Evolutionary conservation across 2,888 invertebrate genomes (phyloP).

Genomic region (Allolobophora icterica): DNA sequence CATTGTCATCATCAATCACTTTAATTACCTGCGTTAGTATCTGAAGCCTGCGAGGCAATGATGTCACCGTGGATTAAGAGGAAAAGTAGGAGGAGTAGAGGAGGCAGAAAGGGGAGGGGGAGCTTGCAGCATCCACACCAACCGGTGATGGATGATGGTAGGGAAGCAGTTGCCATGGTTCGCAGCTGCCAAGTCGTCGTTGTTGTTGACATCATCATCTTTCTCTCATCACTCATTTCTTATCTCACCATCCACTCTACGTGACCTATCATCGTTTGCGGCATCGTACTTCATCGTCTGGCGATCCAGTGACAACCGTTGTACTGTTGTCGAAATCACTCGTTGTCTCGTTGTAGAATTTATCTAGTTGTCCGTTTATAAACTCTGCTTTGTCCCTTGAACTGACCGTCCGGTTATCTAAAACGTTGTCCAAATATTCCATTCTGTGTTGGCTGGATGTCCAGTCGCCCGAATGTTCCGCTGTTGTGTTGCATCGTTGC

Average conservation of each 20-base stretch:
- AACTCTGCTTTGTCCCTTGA: too few relatives aligned
- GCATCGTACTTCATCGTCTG: neutral
- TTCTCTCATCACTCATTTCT: slow-evolving; percentile 17
- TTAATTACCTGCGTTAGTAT: neutral
- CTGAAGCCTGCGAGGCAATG: slow-evolving; percentile 14
- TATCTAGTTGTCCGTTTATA: neutral
- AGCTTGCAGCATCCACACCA: neutral
- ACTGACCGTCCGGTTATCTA: neutral
- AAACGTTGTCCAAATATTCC: neutral
- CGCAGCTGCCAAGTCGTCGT: neutral
- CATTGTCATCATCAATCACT: neutral
- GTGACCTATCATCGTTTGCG: neutral
- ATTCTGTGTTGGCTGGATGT: neutral
- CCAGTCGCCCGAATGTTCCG: neutral
- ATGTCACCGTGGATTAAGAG: neutral
- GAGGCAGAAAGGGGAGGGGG: neutral
- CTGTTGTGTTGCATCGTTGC: neutral
- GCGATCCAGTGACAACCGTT: neutral
- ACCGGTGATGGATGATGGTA: neutral
- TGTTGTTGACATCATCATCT: neutral
- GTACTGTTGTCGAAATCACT: neutral
- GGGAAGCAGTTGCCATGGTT: neutral
- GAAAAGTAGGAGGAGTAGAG: neutral
- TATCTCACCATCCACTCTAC: neutral
- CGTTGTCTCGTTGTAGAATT: neutral